These are phyloP conservation scores for Pollimyrus isidori DNA, from an alignment of 2,113 vertebrate species.

Conservation along the genomic window DNA sequence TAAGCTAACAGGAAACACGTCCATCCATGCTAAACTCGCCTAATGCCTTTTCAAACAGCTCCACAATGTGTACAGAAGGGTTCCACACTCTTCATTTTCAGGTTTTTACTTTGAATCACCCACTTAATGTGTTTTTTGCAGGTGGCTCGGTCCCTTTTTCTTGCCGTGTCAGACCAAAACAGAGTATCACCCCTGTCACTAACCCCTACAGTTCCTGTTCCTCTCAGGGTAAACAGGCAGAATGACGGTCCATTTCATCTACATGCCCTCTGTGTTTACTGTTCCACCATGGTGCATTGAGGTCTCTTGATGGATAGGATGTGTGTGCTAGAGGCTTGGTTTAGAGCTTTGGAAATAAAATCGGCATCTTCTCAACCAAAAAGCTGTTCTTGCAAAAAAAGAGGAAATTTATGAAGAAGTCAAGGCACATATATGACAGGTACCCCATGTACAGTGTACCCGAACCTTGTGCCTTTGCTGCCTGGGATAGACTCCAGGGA, in stretches of 20 bases:
- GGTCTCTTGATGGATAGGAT: constrained; percentile 22
- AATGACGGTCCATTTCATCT: constrained; percentile 30
- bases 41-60: neutral
- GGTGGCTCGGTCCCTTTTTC: constrained; percentile 4
- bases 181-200: constrained; percentile 20
- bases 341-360: neutral
- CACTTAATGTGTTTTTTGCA: constrained; percentile 23
- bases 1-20: neutral
- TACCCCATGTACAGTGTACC: neutral
- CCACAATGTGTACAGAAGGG: neutral
- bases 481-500: too few species aligned
- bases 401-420: neutral
- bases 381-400: neutral
- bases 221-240: constrained; percentile 31
- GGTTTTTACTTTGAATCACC: neutral
- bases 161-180: neutral
- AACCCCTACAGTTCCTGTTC: constrained; percentile 26
- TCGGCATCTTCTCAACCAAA: neutral
- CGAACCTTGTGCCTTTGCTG: constrained; percentile 9
- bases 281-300: constrained; percentile 18
- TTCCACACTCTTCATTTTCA: neutral
- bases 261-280: constrained; percentile 17
- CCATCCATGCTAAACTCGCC: constrained; percentile 20
- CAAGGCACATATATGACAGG: neutral
- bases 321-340: neutral